These are phyloP conservation scores for Bryconaethiops microstoma DNA, from an alignment of 2,797 vertebrate species.

Conservation along the genomic window DNA sequence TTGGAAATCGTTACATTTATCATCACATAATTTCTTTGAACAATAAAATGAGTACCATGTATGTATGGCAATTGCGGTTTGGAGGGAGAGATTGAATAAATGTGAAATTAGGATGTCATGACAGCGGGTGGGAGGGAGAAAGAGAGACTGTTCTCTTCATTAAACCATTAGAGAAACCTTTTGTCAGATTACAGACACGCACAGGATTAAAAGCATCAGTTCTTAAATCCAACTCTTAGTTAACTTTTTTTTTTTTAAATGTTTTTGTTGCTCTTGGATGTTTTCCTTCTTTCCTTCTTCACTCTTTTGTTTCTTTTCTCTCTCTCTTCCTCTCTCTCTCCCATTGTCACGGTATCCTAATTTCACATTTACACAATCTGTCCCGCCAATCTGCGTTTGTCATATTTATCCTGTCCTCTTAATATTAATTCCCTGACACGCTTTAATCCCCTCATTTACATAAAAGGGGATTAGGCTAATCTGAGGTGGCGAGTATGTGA, in stretches of 20 bases:
- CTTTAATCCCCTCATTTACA: slow-evolving; percentile 18
- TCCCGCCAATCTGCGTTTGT: not conserved
- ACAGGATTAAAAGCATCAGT: too few species aligned
- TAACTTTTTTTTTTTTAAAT: too few species aligned
- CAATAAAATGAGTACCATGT: too few species aligned
- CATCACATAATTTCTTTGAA: too few species aligned
- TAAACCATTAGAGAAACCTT: too few species aligned
- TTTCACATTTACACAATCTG: slow-evolving; percentile 1
- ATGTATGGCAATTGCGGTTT: too few species aligned
- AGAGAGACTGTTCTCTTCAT: too few species aligned
- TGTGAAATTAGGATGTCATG: not conserved
- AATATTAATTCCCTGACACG: not conserved
- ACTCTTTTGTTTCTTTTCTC: not conserved
- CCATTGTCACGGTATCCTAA: not conserved
- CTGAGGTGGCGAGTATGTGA: not conserved
- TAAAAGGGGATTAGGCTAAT: slow-evolving; percentile 24
- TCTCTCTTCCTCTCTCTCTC: slow-evolving; percentile 1
- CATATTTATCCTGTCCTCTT: not conserved
- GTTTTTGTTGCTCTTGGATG: too few species aligned
- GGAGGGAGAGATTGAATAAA: not conserved
- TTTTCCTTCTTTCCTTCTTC: not conserved
- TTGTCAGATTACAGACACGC: too few species aligned
- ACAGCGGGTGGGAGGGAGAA: too few species aligned
- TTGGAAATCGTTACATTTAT: too few species aligned
- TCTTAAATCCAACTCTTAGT: too few species aligned